Evolutionary conservation across 2,888 invertebrate species (phyloP).

Genomic region (Tetramorium bicarinatum): DNA sequence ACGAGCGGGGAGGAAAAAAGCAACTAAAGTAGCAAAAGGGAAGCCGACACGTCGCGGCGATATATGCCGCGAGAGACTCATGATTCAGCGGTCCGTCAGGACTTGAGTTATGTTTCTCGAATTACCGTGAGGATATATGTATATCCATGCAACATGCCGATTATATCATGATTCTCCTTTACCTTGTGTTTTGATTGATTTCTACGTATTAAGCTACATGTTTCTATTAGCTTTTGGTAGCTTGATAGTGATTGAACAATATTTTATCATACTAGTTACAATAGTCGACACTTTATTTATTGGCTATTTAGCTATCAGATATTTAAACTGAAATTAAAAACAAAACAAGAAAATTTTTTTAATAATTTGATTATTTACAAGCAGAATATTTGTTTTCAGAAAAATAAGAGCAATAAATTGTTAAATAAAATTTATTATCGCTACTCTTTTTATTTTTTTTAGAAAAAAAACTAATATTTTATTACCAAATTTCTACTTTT

Average conservation of each 20-base stretch:
- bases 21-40: constrained; percentile 73
- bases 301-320: not conserved
- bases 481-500: not conserved
- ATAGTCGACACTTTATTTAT: constrained; percentile 3
- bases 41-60: constrained; percentile 70
- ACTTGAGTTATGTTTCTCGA: constrained; percentile 77
- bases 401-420: not conserved
- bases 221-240: not conserved
- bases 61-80: constrained; percentile 72
- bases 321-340: not conserved
- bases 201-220: not conserved
- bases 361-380: not conserved
- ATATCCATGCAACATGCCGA: constrained; percentile 60
- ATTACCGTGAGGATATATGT: constrained; percentile 69
- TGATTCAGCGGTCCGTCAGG: constrained; percentile 71
- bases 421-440: not conserved
- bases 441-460: not conserved
- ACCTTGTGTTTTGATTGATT: constrained; percentile 22
- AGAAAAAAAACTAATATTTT: not conserved
- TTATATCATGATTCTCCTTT: constrained; percentile 62
- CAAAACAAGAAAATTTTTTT: not conserved
- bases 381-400: not conserved
- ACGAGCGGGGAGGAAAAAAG: constrained; percentile 43
- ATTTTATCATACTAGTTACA: not conserved
- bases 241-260: not conserved